phyloP scores from a whole-genome alignment of 2,113 vertebrate species.

The Anthoscopus minutus region DNA sequence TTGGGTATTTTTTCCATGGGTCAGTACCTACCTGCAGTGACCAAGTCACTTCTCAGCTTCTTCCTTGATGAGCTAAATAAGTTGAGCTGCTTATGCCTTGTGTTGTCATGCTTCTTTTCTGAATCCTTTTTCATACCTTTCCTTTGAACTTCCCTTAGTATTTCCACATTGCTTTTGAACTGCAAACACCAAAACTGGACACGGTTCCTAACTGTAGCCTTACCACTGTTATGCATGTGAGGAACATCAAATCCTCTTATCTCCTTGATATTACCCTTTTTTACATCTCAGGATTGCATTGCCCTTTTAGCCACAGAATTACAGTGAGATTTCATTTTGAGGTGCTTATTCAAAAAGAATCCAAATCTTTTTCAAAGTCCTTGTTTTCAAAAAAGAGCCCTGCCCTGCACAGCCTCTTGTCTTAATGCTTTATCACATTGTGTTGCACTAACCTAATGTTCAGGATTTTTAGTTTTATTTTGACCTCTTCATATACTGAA shows the following conservation, averaged over 20 bases:
- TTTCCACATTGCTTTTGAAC: conserved; percentile 27
- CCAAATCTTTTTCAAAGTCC: neutral
- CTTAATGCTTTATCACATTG: neutral
- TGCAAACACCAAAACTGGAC: neutral
- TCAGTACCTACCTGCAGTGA: conserved; percentile 1
- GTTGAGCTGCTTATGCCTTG: conserved; percentile 33
- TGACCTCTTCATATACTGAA: neutral
- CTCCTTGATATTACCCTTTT: conserved; percentile 4
- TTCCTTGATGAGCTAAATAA: conserved; percentile 11
- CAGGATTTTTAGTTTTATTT: neutral
- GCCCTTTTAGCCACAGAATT: neutral
- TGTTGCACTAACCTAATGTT: neutral
- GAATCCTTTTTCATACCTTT: conserved; percentile 52
- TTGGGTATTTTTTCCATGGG: neutral
- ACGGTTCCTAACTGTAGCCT: neutral
- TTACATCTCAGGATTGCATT: neutral
- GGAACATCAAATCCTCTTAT: conserved; percentile 46
- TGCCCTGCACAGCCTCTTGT: neutral
- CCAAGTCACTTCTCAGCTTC: conserved; percentile 6
- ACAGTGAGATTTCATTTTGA: neutral
- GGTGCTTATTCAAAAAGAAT: neutral
- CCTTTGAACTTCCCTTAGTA: conserved; percentile 27
- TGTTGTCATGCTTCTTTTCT: conserved; percentile 12
- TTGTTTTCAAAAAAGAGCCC: neutral
- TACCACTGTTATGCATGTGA: neutral